Evolutionary conservation across 2,797 vertebrate species (phyloP).

Genomic region (Myotis findleyi): DNA sequence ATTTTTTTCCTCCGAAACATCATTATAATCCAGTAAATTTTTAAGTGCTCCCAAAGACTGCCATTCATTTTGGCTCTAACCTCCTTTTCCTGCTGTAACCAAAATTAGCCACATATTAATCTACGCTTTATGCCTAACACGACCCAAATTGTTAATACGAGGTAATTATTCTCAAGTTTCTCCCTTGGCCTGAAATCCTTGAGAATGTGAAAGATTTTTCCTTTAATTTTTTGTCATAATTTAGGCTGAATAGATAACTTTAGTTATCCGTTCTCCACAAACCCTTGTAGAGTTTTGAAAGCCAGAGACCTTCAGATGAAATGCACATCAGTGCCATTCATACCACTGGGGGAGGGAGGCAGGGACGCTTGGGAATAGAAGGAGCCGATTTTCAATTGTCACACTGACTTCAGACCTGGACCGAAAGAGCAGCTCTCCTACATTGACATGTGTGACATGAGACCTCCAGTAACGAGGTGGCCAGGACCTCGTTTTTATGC

Average conservation of each 20-base stretch:
- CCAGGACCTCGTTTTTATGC: slow-evolving; percentile 11
- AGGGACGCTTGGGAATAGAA: not conserved
- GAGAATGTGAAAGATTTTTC: not conserved
- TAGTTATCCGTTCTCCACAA: not conserved
- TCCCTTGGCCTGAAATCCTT: not conserved
- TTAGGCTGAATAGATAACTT: not conserved
- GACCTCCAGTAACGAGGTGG: not conserved
- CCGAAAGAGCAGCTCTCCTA: not conserved
- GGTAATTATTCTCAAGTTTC: not conserved
- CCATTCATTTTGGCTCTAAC: not conserved
- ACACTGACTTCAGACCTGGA: not conserved
- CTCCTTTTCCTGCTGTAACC: not conserved
- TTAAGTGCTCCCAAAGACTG: not conserved
- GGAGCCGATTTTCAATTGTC: not conserved
- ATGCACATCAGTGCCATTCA: accelerated
- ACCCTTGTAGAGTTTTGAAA: not conserved
- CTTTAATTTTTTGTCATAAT: not conserved
- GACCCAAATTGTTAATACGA: not conserved
- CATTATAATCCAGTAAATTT: not conserved
- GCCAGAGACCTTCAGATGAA: not conserved
- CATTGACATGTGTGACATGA: slow-evolving; percentile 5
- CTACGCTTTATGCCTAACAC: not conserved
- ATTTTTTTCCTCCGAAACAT: not conserved
- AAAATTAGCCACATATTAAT: not conserved
- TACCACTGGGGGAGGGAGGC: accelerated